phyloP scores from a whole-genome alignment of 1,140 invertebrate species.

The Drosophila kanapiae region DNA sequence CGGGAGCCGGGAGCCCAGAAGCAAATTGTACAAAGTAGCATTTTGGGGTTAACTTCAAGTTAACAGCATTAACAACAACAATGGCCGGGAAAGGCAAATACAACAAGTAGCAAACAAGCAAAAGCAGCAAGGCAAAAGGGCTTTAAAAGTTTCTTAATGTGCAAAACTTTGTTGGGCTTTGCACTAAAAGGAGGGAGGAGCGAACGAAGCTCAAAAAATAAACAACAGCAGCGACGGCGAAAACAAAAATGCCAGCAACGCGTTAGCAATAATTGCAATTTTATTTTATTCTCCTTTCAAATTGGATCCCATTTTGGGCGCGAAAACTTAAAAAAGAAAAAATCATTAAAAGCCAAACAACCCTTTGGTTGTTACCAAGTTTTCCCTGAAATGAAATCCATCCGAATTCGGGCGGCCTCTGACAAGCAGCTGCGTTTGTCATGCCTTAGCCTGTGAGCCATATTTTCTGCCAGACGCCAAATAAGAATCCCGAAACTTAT shows the following conservation, averaged over 20 bases:
- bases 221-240: constrained; percentile 2
- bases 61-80: constrained; percentile 67
- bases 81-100: constrained; percentile 36
- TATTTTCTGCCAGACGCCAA: constrained; percentile 77
- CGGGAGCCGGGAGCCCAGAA: constrained; percentile 22
- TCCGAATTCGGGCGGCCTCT: constrained; percentile 28
- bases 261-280: constrained; percentile 73
- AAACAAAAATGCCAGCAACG: constrained; percentile 31
- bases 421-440: constrained; percentile 82
- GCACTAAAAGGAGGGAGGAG: constrained; percentile 27
- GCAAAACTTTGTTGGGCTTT: constrained; percentile 55
- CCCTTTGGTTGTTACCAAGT: background rate
- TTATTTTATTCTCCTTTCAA: constrained; percentile 44
- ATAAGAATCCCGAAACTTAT: constrained; percentile 83
- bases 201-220: constrained; percentile 10
- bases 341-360: background rate
- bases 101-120: constrained; percentile 43
- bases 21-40: constrained; percentile 71
- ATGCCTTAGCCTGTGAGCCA: constrained; percentile 77
- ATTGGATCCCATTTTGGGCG: constrained; percentile 28
- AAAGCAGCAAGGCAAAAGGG: constrained; percentile 49
- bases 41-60: constrained; percentile 73
- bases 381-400: constrained; percentile 1
- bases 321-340: constrained; percentile 59
- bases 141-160: constrained; percentile 59